Evolutionary conservation across 2,113 vertebrate species (phyloP), one percentile per base, ranked within the genome.

Genomic region (Brevimyrus niger): DNA sequence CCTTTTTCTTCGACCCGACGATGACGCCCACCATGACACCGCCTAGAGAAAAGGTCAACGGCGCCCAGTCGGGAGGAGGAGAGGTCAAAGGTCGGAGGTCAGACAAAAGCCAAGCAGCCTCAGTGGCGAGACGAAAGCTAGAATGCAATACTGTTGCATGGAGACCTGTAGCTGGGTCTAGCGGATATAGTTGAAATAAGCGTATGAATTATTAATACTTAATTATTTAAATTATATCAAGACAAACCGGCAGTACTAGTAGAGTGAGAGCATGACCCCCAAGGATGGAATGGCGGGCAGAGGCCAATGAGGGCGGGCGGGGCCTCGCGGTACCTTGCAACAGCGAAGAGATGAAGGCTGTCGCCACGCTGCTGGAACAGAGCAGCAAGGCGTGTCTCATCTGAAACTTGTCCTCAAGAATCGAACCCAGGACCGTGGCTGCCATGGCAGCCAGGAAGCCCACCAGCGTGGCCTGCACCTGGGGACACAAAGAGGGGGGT

Each of bases 11-110:
- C 0, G 98, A 99, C 53, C 98, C 97, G 92, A 99, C 97, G 8
- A 99, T 99, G 91, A 99, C 98, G 19, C 97, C 98, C 92, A 99
- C 98, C 97, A 99, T 99, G 93, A 99, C 97, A 93, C 98, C 96
- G 92, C 98, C 98, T 98, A 92, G 10, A 17, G 61, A 85, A 15
- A 44, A 23, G 55, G 84, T 44, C 73, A 46, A 8, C 5, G 7
- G 6, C 11, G 2, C 35, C 21, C 69, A 31, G 31, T 17, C 17
- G 19, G 38, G 82, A 84, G 76, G 17, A 23, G 15, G 23, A 27
- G 21, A 44, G 53, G 13, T 44, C 31, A 69, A n/a, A 88, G 87
- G 87, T 48, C 87, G 50, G n/a, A 73, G 87, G 61, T 88, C 42
- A 73, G 11, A 88, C 46, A 13, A n/a, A 48, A n/a, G 61, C 21